Base-by-base conservation (phyloP, 2,797 vertebrate species). In the Limosa lapponica region DNA sequence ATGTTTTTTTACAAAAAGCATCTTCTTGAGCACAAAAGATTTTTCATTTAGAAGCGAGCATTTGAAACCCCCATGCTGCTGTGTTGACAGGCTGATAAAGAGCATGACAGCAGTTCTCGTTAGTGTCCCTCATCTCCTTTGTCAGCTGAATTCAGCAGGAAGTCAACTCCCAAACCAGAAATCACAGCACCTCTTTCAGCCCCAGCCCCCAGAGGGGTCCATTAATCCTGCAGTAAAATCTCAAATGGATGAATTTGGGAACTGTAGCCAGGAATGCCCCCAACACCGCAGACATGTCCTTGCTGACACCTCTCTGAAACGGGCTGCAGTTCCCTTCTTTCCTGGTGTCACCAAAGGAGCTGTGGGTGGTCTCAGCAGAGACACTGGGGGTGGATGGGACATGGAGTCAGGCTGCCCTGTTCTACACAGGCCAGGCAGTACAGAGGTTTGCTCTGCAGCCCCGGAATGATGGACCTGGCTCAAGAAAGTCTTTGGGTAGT, bases 51-150 rank as follows among this genome's bases (percentile, higher is more conserved):
- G 65, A 83, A 91, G 36, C 2, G 4, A 91, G 44, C 73, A 87
- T 94, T 58, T 94, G 92, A 87, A 90, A 58, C 78, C 77, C 77
- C 66, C 87, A 46, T 69, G 87, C 54, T 94, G 94, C 78, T 79
- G 59, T 7, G 77, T 81, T 87, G 91, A 94, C 95, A 96, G 73
- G 48, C 73, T 82, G 66, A 82, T 48, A 43, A 61, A 93, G 46
- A 27, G 70, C 62, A 51, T 6, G 66, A 41, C 83, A 91, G 62
- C 78, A 39, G 30, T 2, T 84, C 88, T 62, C 7, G 1, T 54
- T 13, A 36, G 46, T 34, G 15, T 43, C 65, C 84, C 44, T 90
- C 65, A 19, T 57, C 58, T 62, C 51, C 36, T 66, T 67, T 70
- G 28, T 27, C 18, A 4, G 71, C 59, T 91, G 67, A 85, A 70